Evolutionary conservation across 2,797 vertebrate species (phyloP), one percentile per base, ranked within the genome.

Genomic region (Acestrorhynchus altus): DNA sequence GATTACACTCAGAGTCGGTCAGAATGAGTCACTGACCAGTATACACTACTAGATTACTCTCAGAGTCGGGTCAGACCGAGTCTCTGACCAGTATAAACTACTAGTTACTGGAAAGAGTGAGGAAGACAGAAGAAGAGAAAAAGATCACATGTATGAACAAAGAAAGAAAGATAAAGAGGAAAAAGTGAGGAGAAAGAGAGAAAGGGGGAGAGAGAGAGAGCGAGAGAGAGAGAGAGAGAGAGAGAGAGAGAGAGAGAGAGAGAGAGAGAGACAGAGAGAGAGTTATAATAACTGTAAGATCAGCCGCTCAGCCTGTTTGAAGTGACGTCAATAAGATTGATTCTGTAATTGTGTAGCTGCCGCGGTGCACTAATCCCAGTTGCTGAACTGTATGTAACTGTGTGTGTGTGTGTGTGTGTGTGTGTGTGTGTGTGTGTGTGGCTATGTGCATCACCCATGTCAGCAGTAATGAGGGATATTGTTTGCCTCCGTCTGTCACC

Each of bases 401-500:
- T 76, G 78, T 76, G 67, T 46, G 65, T 64, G 49, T 49, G 59
- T 74, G 80, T 76, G 44, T 56, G 35, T 72, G 13, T 51, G 47
- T 56, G 46, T 39, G 72, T 77, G 75, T 75, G 67, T 59, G 80
- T 70, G 78, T 77, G 78, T 71, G 72, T 78, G 80, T 73, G 72
- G 51, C 65, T 72, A 47, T 49, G 73, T 76, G 80, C 49, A 57
- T 80, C 57, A 73, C 66, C 74, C 64, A 60, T 81, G 82, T 86
- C 81, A 81, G 72, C 77, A 74, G 71, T 82, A 87, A 84, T 85
- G 84, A 86, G 77, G 83, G 81, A 84, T 86, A 82, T 84, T 86
- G 86, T 84, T 84, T 84, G 54, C 70, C 77, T 79, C 83, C 76
- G 83, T 84, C 83, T 88, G 86, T 87, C 84, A 84, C 80, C 81